Evolutionary conservation across 2,113 vertebrate species (phyloP), one percentile per base, ranked within the genome.

Genomic region (Brachirus orientalis): DNA sequence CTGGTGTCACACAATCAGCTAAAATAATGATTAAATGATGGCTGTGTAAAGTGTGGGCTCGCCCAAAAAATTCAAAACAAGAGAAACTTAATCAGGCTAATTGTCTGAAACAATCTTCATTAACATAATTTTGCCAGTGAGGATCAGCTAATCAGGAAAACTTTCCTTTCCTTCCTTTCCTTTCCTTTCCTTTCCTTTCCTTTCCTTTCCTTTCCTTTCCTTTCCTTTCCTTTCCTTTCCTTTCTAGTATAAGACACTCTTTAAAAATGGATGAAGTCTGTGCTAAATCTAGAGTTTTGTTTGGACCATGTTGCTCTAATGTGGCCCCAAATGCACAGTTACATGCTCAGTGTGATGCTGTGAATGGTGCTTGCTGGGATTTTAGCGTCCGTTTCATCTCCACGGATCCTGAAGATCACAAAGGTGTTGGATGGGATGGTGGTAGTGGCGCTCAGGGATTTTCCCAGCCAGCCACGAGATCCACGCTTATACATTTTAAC

Each of bases 21-120:
- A 80, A 86, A 80, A 58, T 94, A 94, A 96, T 92, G 91, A 92
- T 86, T 91, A 87, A 94, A 94, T 95, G 94, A 95, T 94, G 74
- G 78, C 37, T 90, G 86, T 88, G 91, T 91, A 94, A 92, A 95
- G 93, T 93, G 92, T 83, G 82, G 86, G 91, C 91, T 91, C 83
- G 88, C 92, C 89, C 93, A 90, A 91, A 86, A 91, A 86, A 91
- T 92, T 91, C 89, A 88, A 91, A 91, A 91, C 91, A 81, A 86
- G 83, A 82, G 82, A 87, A 92, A 91, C 86, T 90, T 86, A 91
- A 92, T 88, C 83, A 59, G 6, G 65, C 84, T 93, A 94, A 95
- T 95, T 91, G 93, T 74, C 47, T 75, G 84, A 86, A 62, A 94
- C 89, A 84, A 91, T 83, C 51, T 67, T 66, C 50, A 90, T 92